Base-by-base conservation (phyloP, 1,140 invertebrate genomes). In the Rhizoglyphus robini region DNA sequence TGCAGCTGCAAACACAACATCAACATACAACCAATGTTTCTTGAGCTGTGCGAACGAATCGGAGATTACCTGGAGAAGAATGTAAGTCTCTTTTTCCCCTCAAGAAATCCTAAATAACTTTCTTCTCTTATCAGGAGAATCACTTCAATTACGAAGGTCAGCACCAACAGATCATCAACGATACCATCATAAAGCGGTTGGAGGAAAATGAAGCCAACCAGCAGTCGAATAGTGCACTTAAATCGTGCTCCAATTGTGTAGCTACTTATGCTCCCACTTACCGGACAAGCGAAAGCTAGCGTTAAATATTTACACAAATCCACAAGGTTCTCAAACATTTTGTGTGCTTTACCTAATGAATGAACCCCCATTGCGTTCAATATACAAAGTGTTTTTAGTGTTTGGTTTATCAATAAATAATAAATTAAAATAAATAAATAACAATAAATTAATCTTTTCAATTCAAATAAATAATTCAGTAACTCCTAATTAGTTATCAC, bases 1-100 rank as follows among this genome's bases (percentile, higher is more conserved):
- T 89, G 91, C 15, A 91, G 88, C 23, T 92, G 88, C 74, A 92
- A 92, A 76, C 84, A 85, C 66, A 86, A 90, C 71, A 84, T 91
- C 41, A 92, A 92, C 73, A 90, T 93, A 67, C 88, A 92, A 72
- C 86, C 88, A 72, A 84, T 86, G 34, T 88, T 89, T 75, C 76
- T 90, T 51, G 87, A 86, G 30, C 76, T 93, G 71, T 86, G 86
- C 62, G 81, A 86, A 73, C 83, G 84, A 79, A 88, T 89, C 75
- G 79, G 86, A 60, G 86, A 88, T 75, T 84, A 87, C 74, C 79
- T 84, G 70, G 83, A 86, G 38, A 29, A 68, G 34, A 67, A 66
- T 20, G 67, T 64, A 29, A 64, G 62, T 5, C 13, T 30, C 5
- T 27, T 58, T 32, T 32, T 49, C n/a, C n/a, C 25, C 4, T 49